A percentile compares a stretch with the other conserved stretches of the same genome.
phyloP scores from a whole-genome alignment of 1,140 invertebrate genomes.

The Pseudomyrmex cubaensis region DNA sequence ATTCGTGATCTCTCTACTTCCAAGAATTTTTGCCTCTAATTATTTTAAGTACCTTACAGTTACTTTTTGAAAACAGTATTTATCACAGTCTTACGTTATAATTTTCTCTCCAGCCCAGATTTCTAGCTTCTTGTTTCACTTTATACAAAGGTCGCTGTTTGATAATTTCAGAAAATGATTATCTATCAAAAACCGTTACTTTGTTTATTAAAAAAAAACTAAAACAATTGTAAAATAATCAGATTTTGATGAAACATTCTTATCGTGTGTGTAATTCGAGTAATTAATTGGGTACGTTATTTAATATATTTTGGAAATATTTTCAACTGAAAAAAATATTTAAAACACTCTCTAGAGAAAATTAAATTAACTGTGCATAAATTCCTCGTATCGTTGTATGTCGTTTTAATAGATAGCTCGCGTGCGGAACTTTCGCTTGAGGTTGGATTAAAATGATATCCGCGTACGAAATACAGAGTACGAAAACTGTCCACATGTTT shows the following conservation, averaged over 20 bases:
- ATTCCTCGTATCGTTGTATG: too few relatives aligned
- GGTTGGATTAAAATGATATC: slow-evolving; percentile 12
- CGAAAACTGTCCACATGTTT: neutral
- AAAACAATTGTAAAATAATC: too few relatives aligned
- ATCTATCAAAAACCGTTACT: too few relatives aligned
- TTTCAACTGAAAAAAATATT: neutral
- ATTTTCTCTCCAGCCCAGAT: neutral
- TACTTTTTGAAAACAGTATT: neutral
- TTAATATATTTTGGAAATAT: too few relatives aligned
- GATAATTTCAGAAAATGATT: too few relatives aligned
- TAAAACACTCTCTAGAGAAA: neutral
- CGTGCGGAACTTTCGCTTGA: neutral
- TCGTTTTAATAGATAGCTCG: too few relatives aligned
- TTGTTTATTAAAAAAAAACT: too few relatives aligned
- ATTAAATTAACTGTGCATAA: neutral
- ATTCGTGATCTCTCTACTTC: neutral
- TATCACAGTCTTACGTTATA: neutral
- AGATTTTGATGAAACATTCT: too few relatives aligned
- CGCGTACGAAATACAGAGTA: neutral
- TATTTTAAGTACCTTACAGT: neutral
- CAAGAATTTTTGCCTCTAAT: neutral
- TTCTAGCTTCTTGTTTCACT: neutral
- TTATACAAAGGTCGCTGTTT: neutral
- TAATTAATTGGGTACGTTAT: too few relatives aligned
- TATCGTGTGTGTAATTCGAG: too few relatives aligned